A percentile compares a stretch with the other conserved stretches of the same genome.
These are phyloP conservation scores for Lonchura striata DNA, from an alignment of 2,113 vertebrate genomes.

Conservation along the genomic window DNA sequence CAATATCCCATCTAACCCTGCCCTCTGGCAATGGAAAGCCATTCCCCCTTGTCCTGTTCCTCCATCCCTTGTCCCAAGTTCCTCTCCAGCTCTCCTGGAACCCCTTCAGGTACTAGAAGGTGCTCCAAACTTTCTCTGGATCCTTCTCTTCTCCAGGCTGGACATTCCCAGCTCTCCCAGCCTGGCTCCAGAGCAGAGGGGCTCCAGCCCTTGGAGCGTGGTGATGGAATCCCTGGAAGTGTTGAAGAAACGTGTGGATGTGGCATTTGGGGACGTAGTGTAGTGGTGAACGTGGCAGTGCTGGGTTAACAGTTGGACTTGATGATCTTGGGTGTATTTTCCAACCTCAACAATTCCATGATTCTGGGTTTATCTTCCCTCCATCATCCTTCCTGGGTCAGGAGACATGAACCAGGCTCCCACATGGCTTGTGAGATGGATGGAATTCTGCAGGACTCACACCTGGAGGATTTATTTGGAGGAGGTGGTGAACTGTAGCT, in stretches of 20 bases:
- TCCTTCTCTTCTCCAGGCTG: not conserved
- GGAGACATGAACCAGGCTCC: not conserved
- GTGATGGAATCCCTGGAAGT: not conserved
- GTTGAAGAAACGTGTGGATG: not conserved
- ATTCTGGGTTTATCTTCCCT: not conserved
- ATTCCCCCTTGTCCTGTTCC: rapidly evolving
- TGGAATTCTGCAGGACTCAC: not conserved
- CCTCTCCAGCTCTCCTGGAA: not conserved
- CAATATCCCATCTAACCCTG: rapidly evolving
- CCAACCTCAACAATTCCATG: not conserved
- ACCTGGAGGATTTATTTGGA: not conserved
- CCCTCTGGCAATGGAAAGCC: not conserved
- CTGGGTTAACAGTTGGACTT: not conserved
- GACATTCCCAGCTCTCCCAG: not conserved
- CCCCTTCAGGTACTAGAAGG: not conserved
- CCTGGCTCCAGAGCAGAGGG: not conserved
- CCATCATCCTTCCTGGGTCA: not conserved
- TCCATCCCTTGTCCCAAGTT: not conserved
- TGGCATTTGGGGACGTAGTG: not conserved
- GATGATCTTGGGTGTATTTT: not conserved
- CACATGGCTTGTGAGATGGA: rapidly evolving
- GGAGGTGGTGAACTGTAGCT: not conserved
- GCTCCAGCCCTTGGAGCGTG: rapidly evolving
- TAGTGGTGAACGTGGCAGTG: not conserved
- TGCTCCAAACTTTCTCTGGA: not conserved